Evolutionary conservation across 64 coral and sea anemone species (phyloP).

Genomic region (Porites lutea): DNA sequence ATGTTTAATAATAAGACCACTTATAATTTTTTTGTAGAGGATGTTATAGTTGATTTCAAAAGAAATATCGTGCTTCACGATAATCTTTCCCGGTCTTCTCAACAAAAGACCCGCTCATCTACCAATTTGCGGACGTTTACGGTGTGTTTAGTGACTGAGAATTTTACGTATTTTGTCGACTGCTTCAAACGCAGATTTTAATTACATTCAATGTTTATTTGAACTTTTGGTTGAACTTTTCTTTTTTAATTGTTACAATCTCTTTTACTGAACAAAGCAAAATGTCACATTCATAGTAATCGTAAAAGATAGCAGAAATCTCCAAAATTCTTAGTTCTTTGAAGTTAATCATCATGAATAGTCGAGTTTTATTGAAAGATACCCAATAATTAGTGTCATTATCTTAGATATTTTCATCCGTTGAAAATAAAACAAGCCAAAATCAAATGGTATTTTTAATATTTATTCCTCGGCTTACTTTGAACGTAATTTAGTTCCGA

Average conservation of each 20-base stretch:
- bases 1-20: neutral
- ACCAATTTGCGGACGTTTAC: no score
- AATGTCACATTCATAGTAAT: no score
- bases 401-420: neutral
- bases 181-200: neutral
- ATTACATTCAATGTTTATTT: neutral
- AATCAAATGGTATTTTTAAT: neutral
- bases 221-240: neutral
- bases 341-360: neutral
- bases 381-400: neutral
- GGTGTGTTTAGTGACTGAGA: no score
- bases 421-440: neutral
- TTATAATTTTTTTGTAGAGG: neutral
- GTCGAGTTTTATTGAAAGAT: neutral
- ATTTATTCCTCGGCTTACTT: neutral
- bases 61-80: neutral
- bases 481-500: neutral
- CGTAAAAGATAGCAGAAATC: no score
- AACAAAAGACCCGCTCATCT: no score
- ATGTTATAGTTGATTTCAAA: neutral
- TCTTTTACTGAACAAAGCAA: no score
- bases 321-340: no score
- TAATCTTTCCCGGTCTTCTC: no score
- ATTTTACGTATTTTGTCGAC: neutral
- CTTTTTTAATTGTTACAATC: no score